These are phyloP conservation scores for Drosophila siamana DNA, from an alignment of 2,888 invertebrate genomes.

Conservation along the genomic window DNA sequence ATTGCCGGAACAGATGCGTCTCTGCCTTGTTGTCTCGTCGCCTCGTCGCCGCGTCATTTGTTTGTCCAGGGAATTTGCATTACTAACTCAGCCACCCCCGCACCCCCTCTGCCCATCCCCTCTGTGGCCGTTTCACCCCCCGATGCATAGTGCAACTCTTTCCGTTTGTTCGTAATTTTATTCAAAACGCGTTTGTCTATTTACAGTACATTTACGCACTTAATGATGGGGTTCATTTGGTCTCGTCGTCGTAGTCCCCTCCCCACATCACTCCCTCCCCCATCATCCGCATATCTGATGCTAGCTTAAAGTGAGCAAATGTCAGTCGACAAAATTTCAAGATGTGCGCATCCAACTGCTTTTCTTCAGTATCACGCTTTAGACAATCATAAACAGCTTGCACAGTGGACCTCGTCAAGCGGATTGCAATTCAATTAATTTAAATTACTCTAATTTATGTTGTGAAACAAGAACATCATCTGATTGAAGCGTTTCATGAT, in stretches of 20 bases:
- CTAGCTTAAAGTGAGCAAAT: slow-evolving; percentile 63
- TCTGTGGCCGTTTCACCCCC: slow-evolving; percentile 34
- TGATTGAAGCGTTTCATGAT: not conserved
- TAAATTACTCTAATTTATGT: not conserved
- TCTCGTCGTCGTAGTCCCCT: not conserved
- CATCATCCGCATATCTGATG: too few relatives aligned
- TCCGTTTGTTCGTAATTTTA: slow-evolving; percentile 76
- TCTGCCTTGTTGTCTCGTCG: slow-evolving; percentile 18
- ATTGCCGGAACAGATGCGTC: slow-evolving; percentile 60
- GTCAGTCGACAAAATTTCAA: slow-evolving; percentile 67
- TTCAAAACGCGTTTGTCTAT: slow-evolving; percentile 85
- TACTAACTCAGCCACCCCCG: slow-evolving; percentile 24
- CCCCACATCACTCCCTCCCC: not conserved
- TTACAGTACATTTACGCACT: slow-evolving; percentile 86
- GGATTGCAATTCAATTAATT: not conserved
- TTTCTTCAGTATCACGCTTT: slow-evolving; percentile 37
- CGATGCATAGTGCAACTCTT: slow-evolving; percentile 64
- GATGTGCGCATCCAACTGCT: slow-evolving; percentile 68
- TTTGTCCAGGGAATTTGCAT: slow-evolving; percentile 75
- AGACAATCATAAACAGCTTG: slow-evolving; percentile 40
- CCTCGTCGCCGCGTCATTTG: slow-evolving; percentile 24
- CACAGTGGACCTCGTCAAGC: slow-evolving; percentile 51
- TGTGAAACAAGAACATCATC: not conserved
- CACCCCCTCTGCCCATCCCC: not conserved
- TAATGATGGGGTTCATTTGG: slow-evolving; percentile 83